phyloP scores from a whole-genome alignment of 2,113 vertebrate species.

The Tetraodon nigroviridis region DNA sequence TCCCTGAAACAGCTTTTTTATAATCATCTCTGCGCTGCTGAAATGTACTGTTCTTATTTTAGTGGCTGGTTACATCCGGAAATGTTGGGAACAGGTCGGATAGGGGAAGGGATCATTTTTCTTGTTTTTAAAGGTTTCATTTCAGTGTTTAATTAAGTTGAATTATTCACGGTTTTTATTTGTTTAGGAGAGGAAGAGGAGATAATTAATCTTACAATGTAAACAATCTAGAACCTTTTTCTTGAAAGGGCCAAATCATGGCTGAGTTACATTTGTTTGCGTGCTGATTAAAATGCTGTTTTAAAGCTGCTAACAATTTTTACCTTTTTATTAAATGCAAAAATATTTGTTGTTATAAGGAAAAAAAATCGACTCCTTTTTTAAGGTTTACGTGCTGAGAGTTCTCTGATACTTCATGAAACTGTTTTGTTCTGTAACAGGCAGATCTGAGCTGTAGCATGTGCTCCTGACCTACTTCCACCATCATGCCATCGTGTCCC shows the following conservation, averaged over 20 bases:
- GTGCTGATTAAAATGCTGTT: neutral
- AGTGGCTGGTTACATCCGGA: too few species aligned
- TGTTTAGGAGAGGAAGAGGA: too few species aligned
- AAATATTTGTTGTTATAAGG: constrained; percentile 4
- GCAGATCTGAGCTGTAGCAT: constrained; percentile 13
- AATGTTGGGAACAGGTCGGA: too few species aligned
- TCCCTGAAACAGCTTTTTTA: too few species aligned
- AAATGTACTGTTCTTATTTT: too few species aligned
- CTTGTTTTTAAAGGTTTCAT: too few species aligned
- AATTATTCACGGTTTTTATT: too few species aligned
- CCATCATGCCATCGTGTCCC: constrained; percentile 21
- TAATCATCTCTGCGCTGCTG: too few species aligned
- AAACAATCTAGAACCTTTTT: neutral
- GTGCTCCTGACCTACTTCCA: constrained; percentile 34
- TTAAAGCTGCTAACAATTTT: neutral
- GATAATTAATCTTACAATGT: too few species aligned
- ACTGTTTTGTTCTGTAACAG: constrained; percentile 9
- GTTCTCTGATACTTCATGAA: constrained; percentile 8
- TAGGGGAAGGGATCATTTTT: too few species aligned
- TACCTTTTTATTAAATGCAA: neutral
- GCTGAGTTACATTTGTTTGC: too few species aligned
- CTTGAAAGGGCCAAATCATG: neutral
- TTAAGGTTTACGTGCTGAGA: neutral
- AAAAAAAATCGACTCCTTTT: neutral
- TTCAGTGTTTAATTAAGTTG: too few species aligned